Evolutionary conservation across 2,797 vertebrate species (phyloP), one percentile per base, ranked within the genome.

Genomic region (Phalanger gymnotis): DNA sequence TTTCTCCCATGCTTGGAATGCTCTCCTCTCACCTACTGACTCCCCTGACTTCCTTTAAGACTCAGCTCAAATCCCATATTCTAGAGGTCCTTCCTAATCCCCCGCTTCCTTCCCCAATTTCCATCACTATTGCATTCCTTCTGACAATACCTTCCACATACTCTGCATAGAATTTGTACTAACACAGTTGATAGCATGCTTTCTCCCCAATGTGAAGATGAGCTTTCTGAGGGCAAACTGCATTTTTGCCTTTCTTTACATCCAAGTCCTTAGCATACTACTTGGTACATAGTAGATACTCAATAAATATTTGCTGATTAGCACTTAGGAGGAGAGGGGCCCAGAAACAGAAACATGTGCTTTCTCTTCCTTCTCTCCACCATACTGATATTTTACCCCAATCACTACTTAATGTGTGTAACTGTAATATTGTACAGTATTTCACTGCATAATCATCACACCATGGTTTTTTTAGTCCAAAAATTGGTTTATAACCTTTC

Each of bases 361-460:
- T 87, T 87, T 81, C 19, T 81, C 40, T 47, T 47, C 40, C 73
- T 87, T 47, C 40, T 87, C 73, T 51, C 40, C 7, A 51, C 73
- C 40, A 27, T 87, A 22, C 73, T 87, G 73, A 47, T 87, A 87
- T 87, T 73, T 51, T 47, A 51, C 31, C 73, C 40, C 73, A 47
- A 87, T 87, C 40, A 27, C 40, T 87, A n/a, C 73, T 51, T 87
- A 47, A 87, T 51, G n/a, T 47, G 10, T 51, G 9, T 47, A 87
- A 87, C 22, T 87, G 47, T 47, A 87, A 27, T 87, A 91, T 73
- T 96, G 96, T 73, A 57, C 27, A 7, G 10, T 57, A 57, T 57
- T 57, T 57, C 27, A 57, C 56, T 28, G 7, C 27, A 57, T 57
- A 57, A 57, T 30, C 56, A 28, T 57, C 6, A 1, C 25, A 10